Evolutionary conservation across 2,888 invertebrate species (phyloP).

Genomic region (Lepidonotus clava): DNA sequence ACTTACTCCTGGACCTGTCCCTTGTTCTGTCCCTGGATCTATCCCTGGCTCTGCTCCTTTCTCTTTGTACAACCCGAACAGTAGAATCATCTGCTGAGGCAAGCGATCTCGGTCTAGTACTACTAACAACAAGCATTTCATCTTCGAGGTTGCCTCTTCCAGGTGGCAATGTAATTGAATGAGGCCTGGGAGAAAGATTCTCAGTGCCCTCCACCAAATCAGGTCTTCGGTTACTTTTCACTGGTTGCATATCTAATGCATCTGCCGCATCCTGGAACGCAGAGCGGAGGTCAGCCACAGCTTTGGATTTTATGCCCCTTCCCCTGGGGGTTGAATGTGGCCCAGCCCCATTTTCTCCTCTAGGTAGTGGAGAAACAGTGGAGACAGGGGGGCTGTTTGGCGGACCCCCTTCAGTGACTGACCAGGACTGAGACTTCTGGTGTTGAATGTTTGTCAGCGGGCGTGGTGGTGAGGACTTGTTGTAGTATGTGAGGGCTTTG

Average conservation of each 20-base stretch:
- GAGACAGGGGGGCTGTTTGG: background rate
- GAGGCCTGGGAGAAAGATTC: conserved; percentile 13
- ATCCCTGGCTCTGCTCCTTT: background rate
- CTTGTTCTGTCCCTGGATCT: background rate
- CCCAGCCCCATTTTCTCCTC: background rate
- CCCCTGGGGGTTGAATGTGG: background rate
- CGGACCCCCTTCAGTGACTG: background rate
- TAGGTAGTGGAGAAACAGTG: conserved; percentile 2
- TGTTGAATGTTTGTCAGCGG: background rate
- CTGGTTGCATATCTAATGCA: background rate
- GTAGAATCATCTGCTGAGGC: background rate
- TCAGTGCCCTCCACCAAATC: background rate
- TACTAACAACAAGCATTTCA: background rate
- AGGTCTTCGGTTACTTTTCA: background rate
- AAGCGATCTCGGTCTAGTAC: background rate
- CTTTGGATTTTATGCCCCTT: background rate
- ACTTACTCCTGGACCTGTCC: conserved; percentile 14
- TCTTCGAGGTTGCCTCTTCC: background rate
- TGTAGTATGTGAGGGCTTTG: conserved; percentile 35
- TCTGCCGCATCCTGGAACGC: conserved; percentile 40
- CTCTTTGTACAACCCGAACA: background rate
- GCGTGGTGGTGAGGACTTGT: background rate
- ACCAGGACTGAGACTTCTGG: conserved; percentile 47
- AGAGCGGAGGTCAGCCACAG: conserved; percentile 10
- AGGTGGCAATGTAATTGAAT: background rate